Evolutionary conservation across 2,888 invertebrate species (phyloP).

Genomic region (Ophion slaviceki): DNA sequence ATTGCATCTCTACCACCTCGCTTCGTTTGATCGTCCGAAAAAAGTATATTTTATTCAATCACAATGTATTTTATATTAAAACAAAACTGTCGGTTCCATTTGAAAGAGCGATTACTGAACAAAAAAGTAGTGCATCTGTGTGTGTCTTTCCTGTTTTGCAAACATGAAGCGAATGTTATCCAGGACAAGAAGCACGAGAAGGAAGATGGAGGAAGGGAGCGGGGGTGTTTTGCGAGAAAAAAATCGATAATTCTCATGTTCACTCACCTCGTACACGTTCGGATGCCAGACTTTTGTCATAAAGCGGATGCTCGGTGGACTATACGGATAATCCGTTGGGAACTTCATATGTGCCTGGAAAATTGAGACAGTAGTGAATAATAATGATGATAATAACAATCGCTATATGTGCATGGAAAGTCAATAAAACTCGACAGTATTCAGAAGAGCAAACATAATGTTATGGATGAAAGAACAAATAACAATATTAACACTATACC

Average conservation of each 20-base stretch:
- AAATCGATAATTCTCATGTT: constrained; percentile 76
- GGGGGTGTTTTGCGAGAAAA: constrained; percentile 58
- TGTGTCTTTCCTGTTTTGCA: neutral
- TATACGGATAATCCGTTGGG: constrained; percentile 99
- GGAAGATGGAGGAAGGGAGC: constrained; percentile 48
- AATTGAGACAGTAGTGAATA: constrained; percentile 71
- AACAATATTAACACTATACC: no score
- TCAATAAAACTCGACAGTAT: neutral
- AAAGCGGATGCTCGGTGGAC: constrained; percentile 98
- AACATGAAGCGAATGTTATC: constrained; percentile 34
- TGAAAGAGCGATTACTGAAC: no score
- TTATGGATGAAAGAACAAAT: no score
- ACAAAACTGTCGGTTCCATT: no score
- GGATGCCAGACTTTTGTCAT: constrained; percentile 99
- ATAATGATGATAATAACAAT: constrained; percentile 9
- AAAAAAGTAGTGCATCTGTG: no score
- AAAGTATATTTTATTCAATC: no score
- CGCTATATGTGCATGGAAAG: neutral
- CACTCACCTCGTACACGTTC: constrained; percentile 99
- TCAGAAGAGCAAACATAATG: neutral
- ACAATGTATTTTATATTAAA: no score
- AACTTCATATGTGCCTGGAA: constrained; percentile 99
- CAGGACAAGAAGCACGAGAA: constrained; percentile 42
- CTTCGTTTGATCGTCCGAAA: no score
- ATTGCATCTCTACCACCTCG: no score